A percentile compares a stretch with the other conserved stretches of the same genome.
phyloP scores from a whole-genome alignment of 1,140 invertebrate genomes.

The Lepidurus packardi region DNA sequence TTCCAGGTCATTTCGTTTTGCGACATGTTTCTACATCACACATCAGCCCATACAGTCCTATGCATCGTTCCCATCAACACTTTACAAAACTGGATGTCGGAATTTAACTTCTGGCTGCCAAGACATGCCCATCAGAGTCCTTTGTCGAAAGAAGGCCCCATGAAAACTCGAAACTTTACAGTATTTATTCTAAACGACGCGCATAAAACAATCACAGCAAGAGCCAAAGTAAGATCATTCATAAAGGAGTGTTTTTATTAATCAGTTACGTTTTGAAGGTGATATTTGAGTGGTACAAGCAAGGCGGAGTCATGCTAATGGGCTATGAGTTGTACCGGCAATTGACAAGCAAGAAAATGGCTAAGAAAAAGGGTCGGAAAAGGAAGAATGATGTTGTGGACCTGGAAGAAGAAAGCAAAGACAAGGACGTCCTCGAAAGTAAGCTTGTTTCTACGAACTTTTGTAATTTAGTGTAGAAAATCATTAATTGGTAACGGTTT shows the following conservation, averaged over 20 bases:
- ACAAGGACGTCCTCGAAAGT: slow-evolving; percentile 77
- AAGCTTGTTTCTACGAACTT: slow-evolving; percentile 38
- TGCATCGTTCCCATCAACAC: slow-evolving; percentile 99
- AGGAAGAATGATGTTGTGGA: slow-evolving; percentile 55
- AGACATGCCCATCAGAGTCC: slow-evolving; percentile 43
- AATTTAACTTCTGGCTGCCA: slow-evolving; percentile 96
- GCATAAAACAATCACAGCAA: slow-evolving; percentile 80
- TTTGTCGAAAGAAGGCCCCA: slow-evolving; percentile 35
- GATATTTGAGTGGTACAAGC: slow-evolving; percentile 68
- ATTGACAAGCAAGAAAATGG: slow-evolving; percentile 58
- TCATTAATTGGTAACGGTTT: too few species aligned
- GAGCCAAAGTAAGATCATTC: slow-evolving; percentile 58
- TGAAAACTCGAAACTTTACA: slow-evolving; percentile 69
- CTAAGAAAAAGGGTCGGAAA: slow-evolving; percentile 47
- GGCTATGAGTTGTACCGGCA: slow-evolving; percentile 95
- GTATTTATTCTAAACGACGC: slow-evolving; percentile 89
- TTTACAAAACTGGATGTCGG: slow-evolving; percentile 94
- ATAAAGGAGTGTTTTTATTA: background rate
- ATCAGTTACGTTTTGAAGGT: slow-evolving; percentile 46
- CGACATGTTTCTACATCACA: slow-evolving; percentile 89
- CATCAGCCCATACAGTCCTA: slow-evolving; percentile 78
- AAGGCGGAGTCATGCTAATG: slow-evolving; percentile 89
- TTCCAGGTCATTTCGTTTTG: slow-evolving; percentile 77
- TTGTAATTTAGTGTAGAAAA: background rate
- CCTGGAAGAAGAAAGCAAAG: slow-evolving; percentile 63